These are phyloP conservation scores for Nasonia longicornis DNA, from an alignment of 1,140 invertebrate species.

Conservation along the genomic window DNA sequence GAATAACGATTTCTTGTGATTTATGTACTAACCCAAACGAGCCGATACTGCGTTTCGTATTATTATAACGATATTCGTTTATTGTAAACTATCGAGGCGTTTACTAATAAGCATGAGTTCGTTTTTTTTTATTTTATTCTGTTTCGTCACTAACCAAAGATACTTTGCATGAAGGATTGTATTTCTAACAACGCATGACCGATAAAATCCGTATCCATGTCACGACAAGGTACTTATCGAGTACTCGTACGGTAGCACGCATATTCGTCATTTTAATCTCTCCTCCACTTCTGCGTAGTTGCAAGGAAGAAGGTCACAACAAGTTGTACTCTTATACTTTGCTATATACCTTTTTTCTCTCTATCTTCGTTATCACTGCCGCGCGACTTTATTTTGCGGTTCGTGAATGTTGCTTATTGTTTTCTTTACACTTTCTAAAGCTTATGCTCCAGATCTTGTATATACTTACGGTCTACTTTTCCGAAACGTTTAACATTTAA, in stretches of 20 bases:
- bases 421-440: not conserved
- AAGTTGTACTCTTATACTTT: not conserved
- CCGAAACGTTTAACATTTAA: not conserved
- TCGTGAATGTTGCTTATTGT: not conserved
- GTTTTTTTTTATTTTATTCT: not conserved
- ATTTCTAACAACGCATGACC: constrained; percentile 31
- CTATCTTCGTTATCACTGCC: not conserved
- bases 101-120: constrained; percentile 5
- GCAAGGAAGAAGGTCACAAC: not conserved
- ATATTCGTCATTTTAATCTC: constrained; percentile 13
- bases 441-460: not conserved
- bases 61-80: not conserved
- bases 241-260: constrained; percentile 26
- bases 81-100: not conserved
- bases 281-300: not conserved
- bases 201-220: constrained; percentile 38
- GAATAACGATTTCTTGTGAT: not conserved
- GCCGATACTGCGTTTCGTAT: not conserved
- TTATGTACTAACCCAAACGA: not conserved
- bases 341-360: not conserved
- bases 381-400: not conserved
- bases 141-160: constrained; percentile 3
- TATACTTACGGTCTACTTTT: not conserved
- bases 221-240: constrained; percentile 32
- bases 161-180: constrained; percentile 38